Evolutionary conservation across 2,797 vertebrate species (phyloP), one percentile per base, ranked within the genome.

Genomic region (Lagocephalus sceleratus): DNA sequence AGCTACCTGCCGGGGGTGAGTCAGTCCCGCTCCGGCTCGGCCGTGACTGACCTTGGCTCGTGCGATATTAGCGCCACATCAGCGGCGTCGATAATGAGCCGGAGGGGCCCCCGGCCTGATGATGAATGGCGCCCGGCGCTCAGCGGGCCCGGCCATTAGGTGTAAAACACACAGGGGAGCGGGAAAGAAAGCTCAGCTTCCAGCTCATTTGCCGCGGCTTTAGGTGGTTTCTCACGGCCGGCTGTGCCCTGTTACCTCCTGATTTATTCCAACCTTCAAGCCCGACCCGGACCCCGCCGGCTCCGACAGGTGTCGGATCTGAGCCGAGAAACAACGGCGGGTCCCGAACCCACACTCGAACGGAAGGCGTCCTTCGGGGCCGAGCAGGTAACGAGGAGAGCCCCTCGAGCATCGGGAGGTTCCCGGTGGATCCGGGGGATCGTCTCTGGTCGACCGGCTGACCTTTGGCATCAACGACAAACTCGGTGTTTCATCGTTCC

Each of bases 91-190:
- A 49, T 40, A 29, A 29, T 20, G 57, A 44, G 44, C 21, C 58
- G 49, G 45, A 40, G 41, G 54, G 51, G 49, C 17, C 6, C 6
- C 43, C 26, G 3, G 29, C 41, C 43, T 44, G 47, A 61, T 77
- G 66, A 77, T 77, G 66, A 73, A 77, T 64, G 38, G 54, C 64
- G 14, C 47, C 20, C 22, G 16, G 19, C 19, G 59, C 16, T 59
- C 48, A 1, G 39, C 2, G 35, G 25, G 42, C 66, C 54, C 60
- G 73, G 62, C 59, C 57, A 55, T 52, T 40, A 51, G 35, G 22
- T 47, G 15, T 2, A 15, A 15, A 54, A 73, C 51, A 61, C 63
- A 22, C 53, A 15, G 48, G 54, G 62, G 51, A 51, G 46, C 44
- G 45, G 25, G 5, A 40, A 40, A 41, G 42, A 35, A 53, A 47